These are phyloP conservation scores for Hydrozoanthus tunicans DNA, from an alignment of 64 coral and sea anemone genomes.

Conservation along the genomic window DNA sequence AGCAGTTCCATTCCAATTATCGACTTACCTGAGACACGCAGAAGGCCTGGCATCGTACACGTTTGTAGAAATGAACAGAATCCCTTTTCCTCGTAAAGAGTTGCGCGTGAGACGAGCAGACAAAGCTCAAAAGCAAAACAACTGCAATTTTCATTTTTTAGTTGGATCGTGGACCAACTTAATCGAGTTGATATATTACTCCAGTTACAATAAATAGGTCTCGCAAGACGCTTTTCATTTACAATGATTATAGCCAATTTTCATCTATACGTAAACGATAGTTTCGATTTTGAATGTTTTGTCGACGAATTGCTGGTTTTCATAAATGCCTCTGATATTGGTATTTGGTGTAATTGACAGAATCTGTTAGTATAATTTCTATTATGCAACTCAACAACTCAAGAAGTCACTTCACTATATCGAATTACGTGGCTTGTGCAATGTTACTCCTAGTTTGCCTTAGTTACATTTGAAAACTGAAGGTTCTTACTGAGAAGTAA, in stretches of 20 bases:
- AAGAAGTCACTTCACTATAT: background rate
- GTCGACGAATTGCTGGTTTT: background rate
- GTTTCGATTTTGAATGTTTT: background rate
- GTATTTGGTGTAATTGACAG: background rate
- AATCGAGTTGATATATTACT: background rate
- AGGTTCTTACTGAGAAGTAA: too few species aligned
- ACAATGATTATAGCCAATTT: too few species aligned
- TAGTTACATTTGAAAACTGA: too few species aligned
- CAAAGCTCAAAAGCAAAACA: background rate
- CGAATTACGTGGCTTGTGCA: background rate
- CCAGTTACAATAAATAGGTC: background rate
- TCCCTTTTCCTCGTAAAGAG: background rate
- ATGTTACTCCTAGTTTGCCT: too few species aligned
- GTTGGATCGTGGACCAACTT: background rate
- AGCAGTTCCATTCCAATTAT: background rate
- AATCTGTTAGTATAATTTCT: background rate
- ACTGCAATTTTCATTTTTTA: background rate
- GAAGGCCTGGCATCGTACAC: background rate
- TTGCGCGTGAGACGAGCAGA: background rate
- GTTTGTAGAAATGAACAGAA: background rate
- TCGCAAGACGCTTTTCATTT: too few species aligned
- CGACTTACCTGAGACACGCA: background rate
- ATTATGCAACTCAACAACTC: background rate
- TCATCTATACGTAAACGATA: background rate
- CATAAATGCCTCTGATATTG: background rate